Conservation (phyloP, 2,797 vertebrate genomes). For the Oryzias sinensis region DNA sequence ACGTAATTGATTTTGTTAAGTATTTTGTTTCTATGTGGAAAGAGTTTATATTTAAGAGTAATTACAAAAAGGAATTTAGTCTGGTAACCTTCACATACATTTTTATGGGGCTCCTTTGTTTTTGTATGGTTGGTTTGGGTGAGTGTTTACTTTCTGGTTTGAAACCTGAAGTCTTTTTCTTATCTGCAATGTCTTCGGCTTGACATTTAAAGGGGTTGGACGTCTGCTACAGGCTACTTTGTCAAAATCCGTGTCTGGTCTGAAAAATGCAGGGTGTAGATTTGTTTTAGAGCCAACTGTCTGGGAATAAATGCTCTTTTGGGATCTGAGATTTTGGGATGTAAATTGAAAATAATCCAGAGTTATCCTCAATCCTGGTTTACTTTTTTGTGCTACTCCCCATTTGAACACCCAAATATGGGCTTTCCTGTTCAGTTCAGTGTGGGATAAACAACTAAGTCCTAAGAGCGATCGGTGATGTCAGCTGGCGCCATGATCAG, state of each 20-base stretch:
- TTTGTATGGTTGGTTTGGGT: neutral
- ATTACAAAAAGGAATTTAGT: no score
- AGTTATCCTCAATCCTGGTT: conserved; percentile 17
- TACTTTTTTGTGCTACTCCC: conserved; percentile 58
- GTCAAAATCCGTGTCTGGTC: no score
- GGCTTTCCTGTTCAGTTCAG: conserved; percentile 34
- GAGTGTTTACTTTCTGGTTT: no score
- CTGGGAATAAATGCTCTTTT: neutral
- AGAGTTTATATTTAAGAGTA: no score
- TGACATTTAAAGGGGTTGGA: no score
- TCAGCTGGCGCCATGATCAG: conserved; percentile 8
- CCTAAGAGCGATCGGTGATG: conserved; percentile 40
- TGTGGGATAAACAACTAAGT: conserved; percentile 55
- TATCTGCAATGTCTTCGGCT: no score
- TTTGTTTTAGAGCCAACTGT: neutral
- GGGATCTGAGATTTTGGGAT: neutral
- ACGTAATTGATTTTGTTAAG: no score
- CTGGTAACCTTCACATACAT: neutral
- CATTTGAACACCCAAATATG: conserved; percentile 39
- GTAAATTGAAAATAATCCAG: neutral
- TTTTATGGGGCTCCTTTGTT: neutral
- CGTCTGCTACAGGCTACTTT: no score
- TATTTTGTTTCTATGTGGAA: no score
- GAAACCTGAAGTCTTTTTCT: no score
- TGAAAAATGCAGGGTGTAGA: no score